Conservation (phyloP, 2,797 vertebrate genomes). For the Eupleurogrammus muticus region DNA sequence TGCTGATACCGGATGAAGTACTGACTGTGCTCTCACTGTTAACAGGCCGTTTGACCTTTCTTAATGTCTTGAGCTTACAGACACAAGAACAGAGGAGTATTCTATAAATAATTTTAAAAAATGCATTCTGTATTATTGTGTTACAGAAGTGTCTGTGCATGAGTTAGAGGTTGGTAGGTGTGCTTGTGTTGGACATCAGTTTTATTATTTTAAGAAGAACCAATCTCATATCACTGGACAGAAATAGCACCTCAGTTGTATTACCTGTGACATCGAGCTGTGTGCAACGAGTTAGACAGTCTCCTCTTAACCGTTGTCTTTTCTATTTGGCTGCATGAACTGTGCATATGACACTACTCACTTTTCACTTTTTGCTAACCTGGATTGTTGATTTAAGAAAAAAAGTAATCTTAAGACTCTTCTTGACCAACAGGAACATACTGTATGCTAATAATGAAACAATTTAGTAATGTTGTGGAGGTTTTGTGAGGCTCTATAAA, state of each 20-base stretch:
- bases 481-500: too few relatives aligned
- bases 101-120: neutral
- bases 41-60: neutral
- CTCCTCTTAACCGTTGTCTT: neutral
- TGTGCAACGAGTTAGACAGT: neutral
- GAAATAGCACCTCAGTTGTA: slow-evolving; percentile 40
- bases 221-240: slow-evolving; percentile 22
- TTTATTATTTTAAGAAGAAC: slow-evolving; percentile 42
- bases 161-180: neutral
- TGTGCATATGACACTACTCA: slow-evolving; percentile 1
- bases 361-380: too few relatives aligned
- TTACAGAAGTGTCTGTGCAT: slow-evolving; percentile 5
- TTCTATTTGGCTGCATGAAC: neutral
- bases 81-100: neutral
- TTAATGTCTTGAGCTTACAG: neutral
- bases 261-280: slow-evolving; percentile 29
- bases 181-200: slow-evolving; percentile 17
- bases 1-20: neutral
- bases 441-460: too few relatives aligned
- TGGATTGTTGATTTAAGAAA: too few relatives aligned
- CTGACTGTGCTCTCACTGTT: neutral
- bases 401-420: too few relatives aligned
- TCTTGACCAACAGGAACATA: too few relatives aligned
- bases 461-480: too few relatives aligned
- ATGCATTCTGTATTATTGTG: neutral